Evolutionary conservation across 2,113 vertebrate species (phyloP).

Genomic region (Calyptommatus sinebrachiatus): DNA sequence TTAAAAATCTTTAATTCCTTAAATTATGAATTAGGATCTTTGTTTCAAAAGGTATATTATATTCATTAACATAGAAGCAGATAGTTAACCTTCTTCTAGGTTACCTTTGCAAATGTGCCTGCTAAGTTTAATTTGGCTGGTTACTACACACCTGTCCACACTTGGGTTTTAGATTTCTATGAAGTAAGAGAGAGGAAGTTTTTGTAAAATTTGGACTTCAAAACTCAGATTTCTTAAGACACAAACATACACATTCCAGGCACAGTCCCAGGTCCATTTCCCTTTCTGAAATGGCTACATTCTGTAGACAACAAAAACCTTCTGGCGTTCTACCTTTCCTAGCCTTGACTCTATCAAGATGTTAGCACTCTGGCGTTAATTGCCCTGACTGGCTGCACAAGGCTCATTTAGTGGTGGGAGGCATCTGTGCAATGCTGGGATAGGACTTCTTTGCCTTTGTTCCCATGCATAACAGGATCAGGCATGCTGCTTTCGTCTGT

Average conservation of each 20-base stretch:
- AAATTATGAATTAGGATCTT: not conserved
- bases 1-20: not conserved
- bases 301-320: fast-evolving
- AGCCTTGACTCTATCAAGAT: conserved; percentile 16
- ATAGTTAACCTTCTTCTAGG: not conserved
- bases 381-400: conserved; percentile 31
- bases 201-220: not conserved
- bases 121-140: not conserved
- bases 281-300: not conserved
- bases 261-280: not conserved
- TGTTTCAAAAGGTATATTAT: not conserved
- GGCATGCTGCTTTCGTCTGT: conserved; percentile 28
- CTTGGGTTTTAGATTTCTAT: not conserved
- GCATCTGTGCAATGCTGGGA: conserved; percentile 17
- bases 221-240: not conserved
- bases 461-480: conserved; percentile 29
- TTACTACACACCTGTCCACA: not conserved
- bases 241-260: not conserved
- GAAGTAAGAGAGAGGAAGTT: not conserved
- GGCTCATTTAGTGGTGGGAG: conserved; percentile 22
- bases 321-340: conserved; percentile 14
- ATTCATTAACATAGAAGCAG: not conserved
- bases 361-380: conserved; percentile 17
- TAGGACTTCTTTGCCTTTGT: conserved; percentile 17
- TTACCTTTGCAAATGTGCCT: not conserved